Base-by-base conservation (phyloP, 2,888 invertebrate genomes). In the Aleiodes leptofemur region DNA sequence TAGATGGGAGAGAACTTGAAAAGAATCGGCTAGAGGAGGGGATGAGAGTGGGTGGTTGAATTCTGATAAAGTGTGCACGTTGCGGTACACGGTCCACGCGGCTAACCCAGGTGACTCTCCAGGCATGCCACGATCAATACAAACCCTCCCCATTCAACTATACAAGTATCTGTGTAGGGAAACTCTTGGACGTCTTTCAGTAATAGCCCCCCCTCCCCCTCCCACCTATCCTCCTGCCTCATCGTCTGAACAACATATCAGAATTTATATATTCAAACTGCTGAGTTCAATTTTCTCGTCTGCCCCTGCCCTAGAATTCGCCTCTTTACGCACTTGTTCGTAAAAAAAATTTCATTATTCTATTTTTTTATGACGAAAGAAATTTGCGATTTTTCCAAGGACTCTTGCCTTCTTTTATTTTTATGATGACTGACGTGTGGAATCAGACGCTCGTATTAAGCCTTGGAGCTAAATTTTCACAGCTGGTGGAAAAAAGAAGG, bases 21-120 rank as follows among this genome's bases (percentile, higher is more conserved):
- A 34, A 16, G 59, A 48, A 31, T 66, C 50, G 48, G 51, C n/a
- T 11, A 55, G 11, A 53, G 64, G 14, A 13, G 69, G 69, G 51
- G 16, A 61, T 57, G 53, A 61, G 34, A 31, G 59, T 66, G 73
- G 68, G 43, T 51, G 69, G 48, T 77, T 66, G 76, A 77, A 76
- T 77, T 78, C 76, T 69, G 80, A 80, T 77, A 77, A 80, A 80
- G 76, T 74, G 66, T 61, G 72, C 51, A 53, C 50, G 34, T 50
- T 23, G 72, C 43, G 72, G 71, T 78, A 74, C 73, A 77, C 66
- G 72, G 78, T 80, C 80, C 78, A 78, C 75, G 77, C 68, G 73
- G 76, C 66, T 59, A 69, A 14, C 70, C 69, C 70, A 61, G 74
- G 53, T 29, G 55, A n/a, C 66, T 50, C 50, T 48, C 59, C 14